Evolutionary conservation across 2,888 invertebrate genomes (phyloP), one percentile per base, ranked within the genome.

Genomic region (Epinotia brunnichana): DNA sequence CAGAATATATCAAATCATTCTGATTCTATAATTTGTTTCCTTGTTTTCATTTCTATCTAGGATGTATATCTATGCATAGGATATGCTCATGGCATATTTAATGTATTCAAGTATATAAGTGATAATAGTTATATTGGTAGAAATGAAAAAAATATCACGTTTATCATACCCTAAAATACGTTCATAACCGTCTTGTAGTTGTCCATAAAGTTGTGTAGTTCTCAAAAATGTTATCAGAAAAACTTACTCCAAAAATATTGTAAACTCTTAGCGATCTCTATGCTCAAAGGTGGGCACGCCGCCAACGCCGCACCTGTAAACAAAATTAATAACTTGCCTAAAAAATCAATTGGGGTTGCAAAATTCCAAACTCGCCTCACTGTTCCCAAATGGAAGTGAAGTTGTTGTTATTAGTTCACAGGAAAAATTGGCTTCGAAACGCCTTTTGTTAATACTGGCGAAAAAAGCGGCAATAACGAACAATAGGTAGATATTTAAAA

Each of bases 231-330:
- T 78, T 78, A 76, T 80, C 77, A 80, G 81, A 91, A 90, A 90
- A 85, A 87, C 83, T 81, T 77, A 77, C 77, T 92, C 90, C 88
- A 92, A 92, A 92, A 92, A 92, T 92, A 92, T 87, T 83, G 82
- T 85, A 83, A 82, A 80, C 76, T 85, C 78, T 83, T 80, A 79
- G 74, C 66, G 76, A 77, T 75, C 69, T 70, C 72, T 76, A 75
- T 75, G 78, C 75, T 88, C 80, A 90, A 76, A 88, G 79, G 78
- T 89, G 90, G 89, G 90, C 81, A 83, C 91, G 89, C 76, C 77
- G 84, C 88, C 88, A 87, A 44, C 77, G 85, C 74, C 90, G 91
- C 77, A 89, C 91, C 92, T 92, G 89, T 1, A 75, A 78, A 80
- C 70, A 76, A 76, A 79, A 70, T 72, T 73, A 74, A 56, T 51